Evolutionary conservation across 2,113 vertebrate genomes (phyloP).

Genomic region (Etia nguti): DNA sequence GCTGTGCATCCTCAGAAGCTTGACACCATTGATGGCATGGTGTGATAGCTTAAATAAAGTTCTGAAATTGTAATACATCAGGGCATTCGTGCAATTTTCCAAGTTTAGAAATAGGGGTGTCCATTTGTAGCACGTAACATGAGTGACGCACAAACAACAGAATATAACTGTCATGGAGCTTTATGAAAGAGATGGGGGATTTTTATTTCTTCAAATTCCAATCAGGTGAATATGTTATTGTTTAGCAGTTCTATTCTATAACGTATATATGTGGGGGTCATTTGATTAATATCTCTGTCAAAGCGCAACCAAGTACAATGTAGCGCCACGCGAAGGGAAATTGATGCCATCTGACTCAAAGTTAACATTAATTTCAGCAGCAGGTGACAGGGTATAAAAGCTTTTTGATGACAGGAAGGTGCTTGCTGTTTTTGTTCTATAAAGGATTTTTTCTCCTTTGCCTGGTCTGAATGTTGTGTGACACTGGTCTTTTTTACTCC

Average conservation of each 20-base stretch:
- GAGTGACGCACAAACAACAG: background rate
- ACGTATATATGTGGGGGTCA: background rate
- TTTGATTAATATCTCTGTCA: background rate
- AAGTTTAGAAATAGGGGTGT: background rate
- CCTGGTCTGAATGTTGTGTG: background rate
- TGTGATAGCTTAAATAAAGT: slow-evolving; percentile 33
- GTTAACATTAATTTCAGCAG: background rate
- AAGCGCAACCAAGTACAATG: background rate
- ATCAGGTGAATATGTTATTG: background rate
- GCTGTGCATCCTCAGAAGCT: slow-evolving; percentile 46
- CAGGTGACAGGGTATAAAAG: background rate
- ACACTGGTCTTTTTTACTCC: background rate
- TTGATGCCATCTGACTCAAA: background rate
- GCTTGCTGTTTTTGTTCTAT: background rate
- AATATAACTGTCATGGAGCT: background rate
- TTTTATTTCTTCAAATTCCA: background rate
- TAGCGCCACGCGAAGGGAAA: background rate
- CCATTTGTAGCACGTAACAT: background rate
- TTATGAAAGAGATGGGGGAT: background rate
- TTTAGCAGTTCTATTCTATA: background rate
- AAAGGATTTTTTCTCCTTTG: background rate
- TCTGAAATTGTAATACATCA: too few species aligned
- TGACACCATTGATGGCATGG: slow-evolving; percentile 74
- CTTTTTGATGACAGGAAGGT: background rate
- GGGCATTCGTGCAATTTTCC: background rate